These are phyloP conservation scores for Scrobipalpa costella DNA, from an alignment of 2,888 invertebrate genomes.

Conservation along the genomic window DNA sequence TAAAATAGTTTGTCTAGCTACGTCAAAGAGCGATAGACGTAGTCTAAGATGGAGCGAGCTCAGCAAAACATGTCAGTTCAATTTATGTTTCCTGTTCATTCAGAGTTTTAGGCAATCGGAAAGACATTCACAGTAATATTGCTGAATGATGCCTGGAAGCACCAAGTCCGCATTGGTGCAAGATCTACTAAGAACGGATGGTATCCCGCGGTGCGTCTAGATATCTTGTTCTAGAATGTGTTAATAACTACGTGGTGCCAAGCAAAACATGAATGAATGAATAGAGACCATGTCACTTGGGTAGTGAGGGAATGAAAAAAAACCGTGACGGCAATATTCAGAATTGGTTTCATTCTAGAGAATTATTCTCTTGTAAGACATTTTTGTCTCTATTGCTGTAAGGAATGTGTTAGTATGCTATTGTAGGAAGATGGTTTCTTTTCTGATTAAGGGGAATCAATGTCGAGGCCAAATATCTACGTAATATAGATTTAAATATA, in stretches of 20 bases:
- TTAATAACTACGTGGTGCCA: not conserved
- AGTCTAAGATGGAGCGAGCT: too few relatives aligned
- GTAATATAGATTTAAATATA: too few relatives aligned
- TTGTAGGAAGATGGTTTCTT: constrained; percentile 1
- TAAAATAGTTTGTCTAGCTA: too few relatives aligned
- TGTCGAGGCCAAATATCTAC: not conserved
- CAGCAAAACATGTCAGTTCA: too few relatives aligned
- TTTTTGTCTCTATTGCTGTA: not conserved
- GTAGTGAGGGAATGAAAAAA: not conserved
- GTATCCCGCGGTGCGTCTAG: too few relatives aligned
- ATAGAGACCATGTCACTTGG: constrained; percentile 5
- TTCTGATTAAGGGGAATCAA: not conserved
- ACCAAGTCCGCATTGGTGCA: too few relatives aligned
- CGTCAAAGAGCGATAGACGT: too few relatives aligned
- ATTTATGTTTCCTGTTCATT: too few relatives aligned
- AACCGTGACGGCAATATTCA: constrained; percentile 7
- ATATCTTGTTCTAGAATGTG: constrained; percentile 7
- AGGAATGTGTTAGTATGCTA: not conserved
- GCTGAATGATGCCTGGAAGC: too few relatives aligned
- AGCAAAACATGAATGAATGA: not conserved
- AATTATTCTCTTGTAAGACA: not conserved
- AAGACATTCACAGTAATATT: too few relatives aligned
- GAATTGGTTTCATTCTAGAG: not conserved
- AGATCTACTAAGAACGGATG: too few relatives aligned
- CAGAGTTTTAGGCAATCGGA: too few relatives aligned